Evolutionary conservation across 2,113 vertebrate species (phyloP).

Genomic region (Protomyctophum bolini): DNA sequence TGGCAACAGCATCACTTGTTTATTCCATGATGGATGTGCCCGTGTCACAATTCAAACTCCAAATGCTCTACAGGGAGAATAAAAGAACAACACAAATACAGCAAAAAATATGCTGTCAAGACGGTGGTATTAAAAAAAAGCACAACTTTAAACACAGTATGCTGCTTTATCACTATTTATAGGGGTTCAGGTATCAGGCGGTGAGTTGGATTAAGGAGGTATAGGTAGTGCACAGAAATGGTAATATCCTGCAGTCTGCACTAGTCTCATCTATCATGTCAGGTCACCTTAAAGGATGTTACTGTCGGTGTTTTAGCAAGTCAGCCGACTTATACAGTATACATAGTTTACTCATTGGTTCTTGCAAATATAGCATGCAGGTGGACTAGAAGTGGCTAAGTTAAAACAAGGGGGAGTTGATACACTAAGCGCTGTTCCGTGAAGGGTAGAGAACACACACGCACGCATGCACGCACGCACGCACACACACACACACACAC

Average conservation of each 20-base stretch:
- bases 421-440: conserved; percentile 2
- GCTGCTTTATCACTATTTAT: conserved; percentile 64
- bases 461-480: no score
- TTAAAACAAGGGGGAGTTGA: conserved; percentile 19
- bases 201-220: conserved; percentile 36
- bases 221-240: conserved; percentile 49
- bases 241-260: conserved; percentile 61
- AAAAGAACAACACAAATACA: conserved; percentile 32
- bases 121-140: conserved; percentile 51
- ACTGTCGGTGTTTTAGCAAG: conserved; percentile 43
- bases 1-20: conserved; percentile 61
- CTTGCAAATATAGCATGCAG: conserved; percentile 17
- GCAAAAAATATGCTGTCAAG: conserved; percentile 54
- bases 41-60: conserved; percentile 62
- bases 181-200: conserved; percentile 40
- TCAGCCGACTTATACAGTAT: conserved; percentile 4
- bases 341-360: conserved; percentile 23
- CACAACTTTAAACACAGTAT: conserved; percentile 57
- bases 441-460: neutral
- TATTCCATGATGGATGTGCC: conserved; percentile 76
- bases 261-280: conserved; percentile 63
- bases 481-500: no score
- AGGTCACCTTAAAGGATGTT: conserved; percentile 50
- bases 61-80: conserved; percentile 37
- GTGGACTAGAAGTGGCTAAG: conserved; percentile 7